A percentile compares a stretch with the other conserved stretches of the same genome.
Evolutionary conservation across 1,140 invertebrate genomes (phyloP).

Genomic region (Holcopasites calliopsidis): DNA sequence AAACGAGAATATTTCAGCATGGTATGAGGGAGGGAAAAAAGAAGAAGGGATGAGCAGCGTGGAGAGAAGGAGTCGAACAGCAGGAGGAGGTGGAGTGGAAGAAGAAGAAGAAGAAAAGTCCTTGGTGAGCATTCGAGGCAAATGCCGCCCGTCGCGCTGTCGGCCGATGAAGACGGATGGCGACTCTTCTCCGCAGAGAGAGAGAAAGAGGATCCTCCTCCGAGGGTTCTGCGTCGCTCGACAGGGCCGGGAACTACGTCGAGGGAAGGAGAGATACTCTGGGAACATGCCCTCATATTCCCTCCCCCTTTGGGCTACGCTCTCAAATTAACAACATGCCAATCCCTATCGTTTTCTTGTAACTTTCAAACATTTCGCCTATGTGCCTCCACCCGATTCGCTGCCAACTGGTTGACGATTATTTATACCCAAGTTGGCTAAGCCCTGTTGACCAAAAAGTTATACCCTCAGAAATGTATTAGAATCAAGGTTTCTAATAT

Average conservation of each 20-base stretch:
- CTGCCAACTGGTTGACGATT: background rate
- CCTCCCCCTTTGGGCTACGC: slow-evolving; percentile 70
- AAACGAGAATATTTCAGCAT: slow-evolving; percentile 63
- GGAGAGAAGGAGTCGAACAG: slow-evolving; percentile 41
- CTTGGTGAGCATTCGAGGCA: slow-evolving; percentile 79
- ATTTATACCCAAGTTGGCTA: background rate
- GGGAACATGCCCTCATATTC: slow-evolving; percentile 68
- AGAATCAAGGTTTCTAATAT: background rate
- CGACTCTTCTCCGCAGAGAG: slow-evolving; percentile 68
- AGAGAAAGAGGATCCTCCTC: slow-evolving; percentile 56
- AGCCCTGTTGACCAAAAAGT: background rate
- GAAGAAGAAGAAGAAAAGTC: slow-evolving; percentile 76
- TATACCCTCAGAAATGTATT: background rate
- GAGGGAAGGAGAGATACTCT: slow-evolving; percentile 64
- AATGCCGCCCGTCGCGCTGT: slow-evolving; percentile 80
- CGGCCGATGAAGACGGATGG: slow-evolving; percentile 81
- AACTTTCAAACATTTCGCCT: slow-evolving; percentile 69
- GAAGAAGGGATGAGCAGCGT: slow-evolving; percentile 43
- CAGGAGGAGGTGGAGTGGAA: slow-evolving; percentile 52
- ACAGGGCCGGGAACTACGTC: slow-evolving; percentile 44
- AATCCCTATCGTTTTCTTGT: slow-evolving; percentile 74
- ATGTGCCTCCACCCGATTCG: slow-evolving; percentile 51
- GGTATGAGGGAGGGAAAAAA: slow-evolving; percentile 57
- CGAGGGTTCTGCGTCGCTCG: slow-evolving; percentile 54
- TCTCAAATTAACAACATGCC: slow-evolving; percentile 80